phyloP scores from a whole-genome alignment of 2,888 invertebrate species.

The Orchestes rusci region DNA sequence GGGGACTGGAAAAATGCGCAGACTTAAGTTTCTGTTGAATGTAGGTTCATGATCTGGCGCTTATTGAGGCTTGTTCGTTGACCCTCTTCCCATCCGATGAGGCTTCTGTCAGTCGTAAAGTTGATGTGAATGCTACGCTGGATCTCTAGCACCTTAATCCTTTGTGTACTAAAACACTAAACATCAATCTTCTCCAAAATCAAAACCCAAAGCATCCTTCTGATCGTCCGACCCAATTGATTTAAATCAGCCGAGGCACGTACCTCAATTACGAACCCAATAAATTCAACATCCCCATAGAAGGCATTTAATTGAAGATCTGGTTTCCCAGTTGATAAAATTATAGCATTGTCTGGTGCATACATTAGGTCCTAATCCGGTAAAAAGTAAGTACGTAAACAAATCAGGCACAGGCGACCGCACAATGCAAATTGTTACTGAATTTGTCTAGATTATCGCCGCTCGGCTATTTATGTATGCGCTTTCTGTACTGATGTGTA shows the following conservation, averaged over 20 bases:
- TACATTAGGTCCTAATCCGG: conserved; percentile 42
- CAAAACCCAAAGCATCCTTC: too few relatives aligned
- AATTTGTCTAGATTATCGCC: conserved; percentile 46
- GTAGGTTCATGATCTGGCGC: too few relatives aligned
- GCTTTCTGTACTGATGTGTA: conserved; percentile 35
- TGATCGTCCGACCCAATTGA: conserved; percentile 9
- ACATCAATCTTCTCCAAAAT: too few relatives aligned
- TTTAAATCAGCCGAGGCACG: conserved; percentile 27
- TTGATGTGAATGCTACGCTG: too few relatives aligned
- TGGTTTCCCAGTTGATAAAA: conserved; percentile 38
- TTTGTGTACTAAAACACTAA: too few relatives aligned
- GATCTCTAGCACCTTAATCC: too few relatives aligned
- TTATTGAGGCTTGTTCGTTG: too few relatives aligned
- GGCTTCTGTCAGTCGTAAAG: too few relatives aligned
- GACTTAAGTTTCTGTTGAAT: too few relatives aligned
- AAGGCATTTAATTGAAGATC: conserved; percentile 41
- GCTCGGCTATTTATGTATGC: conserved; percentile 17
- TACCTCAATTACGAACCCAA: conserved; percentile 35
- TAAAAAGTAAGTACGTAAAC: conserved; percentile 39
- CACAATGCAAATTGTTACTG: conserved; percentile 45
- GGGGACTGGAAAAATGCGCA: too few relatives aligned
- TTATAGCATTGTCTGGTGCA: conserved; percentile 38
- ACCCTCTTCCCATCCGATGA: too few relatives aligned
- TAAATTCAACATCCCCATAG: conserved; percentile 34
- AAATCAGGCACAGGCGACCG: conserved; percentile 42